phyloP scores from a whole-genome alignment of 2,888 invertebrate species.

The Phaonia tiefii region DNA sequence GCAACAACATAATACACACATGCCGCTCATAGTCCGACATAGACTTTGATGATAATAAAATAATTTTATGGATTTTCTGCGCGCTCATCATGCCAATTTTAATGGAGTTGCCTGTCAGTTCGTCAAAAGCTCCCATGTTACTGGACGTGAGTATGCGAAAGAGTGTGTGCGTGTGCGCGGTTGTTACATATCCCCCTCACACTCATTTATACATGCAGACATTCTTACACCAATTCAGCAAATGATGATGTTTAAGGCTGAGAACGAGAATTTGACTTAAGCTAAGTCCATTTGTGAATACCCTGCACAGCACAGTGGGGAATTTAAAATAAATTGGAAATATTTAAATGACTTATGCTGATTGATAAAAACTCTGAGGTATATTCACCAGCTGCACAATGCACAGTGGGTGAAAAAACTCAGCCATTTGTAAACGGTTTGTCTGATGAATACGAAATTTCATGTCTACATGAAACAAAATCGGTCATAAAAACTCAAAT shows the following conservation, averaged over 20 bases:
- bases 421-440: no score
- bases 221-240: conserved; percentile 26
- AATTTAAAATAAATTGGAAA: no score
- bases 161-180: conserved; percentile 18
- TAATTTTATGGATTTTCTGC: conserved; percentile 77
- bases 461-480: no score
- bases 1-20: conserved; percentile 65
- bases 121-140: conserved; percentile 63
- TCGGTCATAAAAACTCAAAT: no score
- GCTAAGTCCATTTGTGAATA: no score
- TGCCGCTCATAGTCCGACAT: conserved; percentile 54
- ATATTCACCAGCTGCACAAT: no score
- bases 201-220: not conserved
- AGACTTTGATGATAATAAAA: conserved; percentile 73
- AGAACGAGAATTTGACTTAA: not conserved
- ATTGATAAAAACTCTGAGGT: no score
- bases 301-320: not conserved
- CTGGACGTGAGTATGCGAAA: conserved; percentile 51
- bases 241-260: not conserved
- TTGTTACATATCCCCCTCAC: conserved; percentile 25
- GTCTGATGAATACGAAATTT: no score
- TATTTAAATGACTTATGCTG: no score
- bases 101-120: conserved; percentile 69
- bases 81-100: conserved; percentile 75
- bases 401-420: no score